Evolutionary conservation across 1,140 invertebrate genomes (phyloP), one percentile per base, ranked within the genome.

Genomic region (Drosophila arawakana): DNA sequence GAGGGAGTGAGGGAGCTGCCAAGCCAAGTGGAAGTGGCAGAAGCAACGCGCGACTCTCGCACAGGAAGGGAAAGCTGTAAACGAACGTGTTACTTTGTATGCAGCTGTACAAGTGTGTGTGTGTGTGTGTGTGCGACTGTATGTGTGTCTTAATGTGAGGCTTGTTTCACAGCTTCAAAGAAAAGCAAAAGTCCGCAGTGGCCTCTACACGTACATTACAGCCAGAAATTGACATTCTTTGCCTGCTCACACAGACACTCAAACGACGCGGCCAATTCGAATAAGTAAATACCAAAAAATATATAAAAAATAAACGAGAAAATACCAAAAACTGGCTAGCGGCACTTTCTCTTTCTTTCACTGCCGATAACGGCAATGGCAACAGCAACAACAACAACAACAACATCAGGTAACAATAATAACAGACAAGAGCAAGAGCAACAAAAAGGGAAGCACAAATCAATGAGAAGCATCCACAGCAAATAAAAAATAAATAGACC

Each of bases 331-430:
- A 90, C 88, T 86, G 73, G 86, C 86, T 90, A 63, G 59, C 37
- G 86, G 77, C 88, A 90, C 86, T 90, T 90, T 90, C 86, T 90
- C 86, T 90, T 90, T 90, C 86, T 90, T 91, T 90, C 83, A 89
- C 83, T 89, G 82, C 44, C 82, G 83, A 71, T 88, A 86, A 88
- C 82, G 73, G 79, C 69, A 57, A 65, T 50, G 59, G 6, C 62
- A 54, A 8, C 54, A 63, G 6, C 62, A 54, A 8, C 54, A 55
- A 21, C 70, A 67, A 58, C 62, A 59, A 10, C 54, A 55, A 39
- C 70, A 67, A 58, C 65, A 61, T 10, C 57, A 55, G 39, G 54
- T 65, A 68, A 59, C 58, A 68, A 34, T 61, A 70, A 34, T 61
- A 63, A 54, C 62, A 83, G 37, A 52, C 47, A 75, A 25, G 47